Evolutionary conservation across 2,888 invertebrate genomes (phyloP).

Genomic region (Ormyrus nitidulus): DNA sequence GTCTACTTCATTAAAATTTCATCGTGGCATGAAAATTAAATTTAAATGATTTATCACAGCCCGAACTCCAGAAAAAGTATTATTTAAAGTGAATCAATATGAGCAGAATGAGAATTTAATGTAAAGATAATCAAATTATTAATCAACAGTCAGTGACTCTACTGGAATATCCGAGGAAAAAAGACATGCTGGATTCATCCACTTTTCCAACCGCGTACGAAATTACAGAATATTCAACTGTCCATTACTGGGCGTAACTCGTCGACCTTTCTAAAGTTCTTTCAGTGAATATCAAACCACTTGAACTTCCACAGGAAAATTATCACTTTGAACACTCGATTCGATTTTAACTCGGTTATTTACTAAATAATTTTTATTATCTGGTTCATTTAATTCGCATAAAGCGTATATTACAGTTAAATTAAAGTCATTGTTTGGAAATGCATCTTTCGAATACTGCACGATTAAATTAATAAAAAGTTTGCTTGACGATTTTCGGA

Average conservation of each 20-base stretch:
- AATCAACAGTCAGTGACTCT: not conserved
- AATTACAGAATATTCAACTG: slow-evolving; percentile 42
- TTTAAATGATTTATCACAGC: slow-evolving; percentile 43
- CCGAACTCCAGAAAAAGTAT: not conserved
- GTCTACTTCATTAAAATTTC: too few species aligned
- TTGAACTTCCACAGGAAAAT: too few species aligned
- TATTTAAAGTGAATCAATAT: not conserved
- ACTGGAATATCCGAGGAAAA: not conserved
- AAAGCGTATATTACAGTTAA: too few species aligned
- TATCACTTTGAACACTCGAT: too few species aligned
- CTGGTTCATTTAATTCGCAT: too few species aligned
- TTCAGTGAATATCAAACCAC: slow-evolving; percentile 23
- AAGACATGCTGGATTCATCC: slow-evolving; percentile 4
- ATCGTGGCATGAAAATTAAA: too few species aligned
- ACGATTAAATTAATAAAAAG: too few species aligned
- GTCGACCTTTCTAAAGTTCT: slow-evolving; percentile 32
- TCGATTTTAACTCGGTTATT: too few species aligned
- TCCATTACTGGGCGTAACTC: slow-evolving; percentile 33
- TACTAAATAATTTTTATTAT: too few species aligned
- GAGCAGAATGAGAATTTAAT: not conserved
- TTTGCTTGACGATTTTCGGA: too few species aligned
- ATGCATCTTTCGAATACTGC: too few species aligned
- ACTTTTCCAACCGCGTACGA: slow-evolving; percentile 47
- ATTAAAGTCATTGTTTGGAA: too few species aligned
- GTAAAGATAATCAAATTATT: slow-evolving; percentile 18